Evolutionary conservation across 2,113 vertebrate species (phyloP), one percentile per base, ranked within the genome.

Genomic region (Syrmaticus mikado): DNA sequence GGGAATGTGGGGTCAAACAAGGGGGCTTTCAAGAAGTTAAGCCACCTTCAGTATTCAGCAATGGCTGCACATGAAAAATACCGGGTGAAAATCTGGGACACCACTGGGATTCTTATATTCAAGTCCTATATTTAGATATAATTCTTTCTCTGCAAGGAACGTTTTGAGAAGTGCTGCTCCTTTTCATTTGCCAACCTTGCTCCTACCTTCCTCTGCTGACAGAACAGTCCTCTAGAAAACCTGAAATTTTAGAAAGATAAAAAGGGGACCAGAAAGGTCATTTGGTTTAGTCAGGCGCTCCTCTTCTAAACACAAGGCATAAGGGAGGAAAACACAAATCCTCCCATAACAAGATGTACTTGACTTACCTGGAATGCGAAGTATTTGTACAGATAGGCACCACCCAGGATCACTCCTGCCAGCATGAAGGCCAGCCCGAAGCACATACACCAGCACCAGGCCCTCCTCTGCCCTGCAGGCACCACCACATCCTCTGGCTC

Each of bases 381-480:
- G 85, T 98, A 98, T 96, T 97, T 99, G 97, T 98, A 99, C 71
- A 99, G 98, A 95, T 99, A 99, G 46, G 98, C 99, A 90, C 99
- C 99, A 12, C 99, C 99, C 3, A 99, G 98, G 86, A 99, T 98
- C 85, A 99, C 98, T 4, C 99, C 99, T 12, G 98, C 99, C 84
- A 99, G 97, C 98, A 99, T 98, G 76, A 99, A 98, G 50, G 98
- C 99, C 77, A 99, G 70, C 41, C 99, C 99, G 57, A 99, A 98
- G 89, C 98, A 99, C 98, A 99, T 98, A 96, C 99, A 99, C 98
- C 98, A 99, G 94, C 99, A 99, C 99, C 99, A 99, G 76, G 98
- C 98, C 73, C 98, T 98, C 75, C 98, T 98, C 72, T 98, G 98
- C 68, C 95, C 98, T 65, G 98, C 91, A 19, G 96, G 97, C 52